Percentiles rank a stretch among this genome's conserved stretches.
Conservation (phyloP, 2,797 vertebrate genomes). For the Eospalax fontanierii region DNA sequence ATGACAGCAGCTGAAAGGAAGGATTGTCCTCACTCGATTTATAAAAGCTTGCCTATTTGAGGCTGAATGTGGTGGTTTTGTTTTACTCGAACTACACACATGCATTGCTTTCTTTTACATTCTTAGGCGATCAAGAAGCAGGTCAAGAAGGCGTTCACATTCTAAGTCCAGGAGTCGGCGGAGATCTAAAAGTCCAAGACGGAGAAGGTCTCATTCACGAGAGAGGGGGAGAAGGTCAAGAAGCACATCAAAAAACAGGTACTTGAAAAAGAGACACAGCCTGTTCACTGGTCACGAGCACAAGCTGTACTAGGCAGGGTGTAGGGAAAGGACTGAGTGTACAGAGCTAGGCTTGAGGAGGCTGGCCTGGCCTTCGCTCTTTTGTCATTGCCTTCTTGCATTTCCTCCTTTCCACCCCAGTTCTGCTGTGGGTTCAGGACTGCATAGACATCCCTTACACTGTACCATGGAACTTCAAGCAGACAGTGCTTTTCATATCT, state of each 20-base stretch:
- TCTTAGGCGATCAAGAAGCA: conserved; percentile 96
- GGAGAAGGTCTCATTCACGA: conserved; percentile 95
- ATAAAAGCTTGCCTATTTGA: neutral
- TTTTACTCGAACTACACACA: neutral
- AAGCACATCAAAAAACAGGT: conserved; percentile 95
- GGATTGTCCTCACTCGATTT: neutral
- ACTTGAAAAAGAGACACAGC: neutral
- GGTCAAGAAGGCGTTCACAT: conserved; percentile 95
- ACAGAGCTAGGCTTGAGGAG: neutral
- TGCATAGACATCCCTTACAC: neutral
- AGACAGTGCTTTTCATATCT: neutral
- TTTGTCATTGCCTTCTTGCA: neutral
- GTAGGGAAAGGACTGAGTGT: neutral
- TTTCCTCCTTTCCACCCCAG: neutral
- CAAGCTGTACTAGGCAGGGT: neutral
- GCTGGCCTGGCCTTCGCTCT: too few species aligned
- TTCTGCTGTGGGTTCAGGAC: neutral
- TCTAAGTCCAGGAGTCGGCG: conserved; percentile 95
- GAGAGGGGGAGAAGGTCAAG: conserved; percentile 94
- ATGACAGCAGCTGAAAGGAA: neutral
- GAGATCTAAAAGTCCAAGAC: conserved; percentile 96
- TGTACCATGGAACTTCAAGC: neutral
- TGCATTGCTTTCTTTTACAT: neutral
- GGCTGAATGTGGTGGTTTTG: neutral
- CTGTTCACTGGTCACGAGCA: neutral